Base-by-base conservation (phyloP, 2,797 vertebrate genomes). In the Gambelia wislizenii region DNA sequence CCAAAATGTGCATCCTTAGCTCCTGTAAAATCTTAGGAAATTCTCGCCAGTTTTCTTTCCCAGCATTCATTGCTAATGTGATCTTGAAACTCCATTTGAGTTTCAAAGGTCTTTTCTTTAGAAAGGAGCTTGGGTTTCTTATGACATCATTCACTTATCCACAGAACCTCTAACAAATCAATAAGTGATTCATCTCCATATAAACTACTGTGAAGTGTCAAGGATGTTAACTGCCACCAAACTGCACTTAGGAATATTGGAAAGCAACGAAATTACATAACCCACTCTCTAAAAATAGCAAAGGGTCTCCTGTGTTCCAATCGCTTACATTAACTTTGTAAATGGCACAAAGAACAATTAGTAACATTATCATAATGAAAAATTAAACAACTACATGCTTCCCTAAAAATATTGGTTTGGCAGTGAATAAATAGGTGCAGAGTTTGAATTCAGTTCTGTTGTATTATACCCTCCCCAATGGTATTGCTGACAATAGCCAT, bases 181-280 rank as follows among this genome's bases (percentile, higher is more conserved):
- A 90, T 92, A 86, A 82, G 83, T 93, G 75, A 90, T 67, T 87
- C 74, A 94, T 69, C 91, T 93, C 89, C 87, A 56, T 79, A 83
- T 93, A 92, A 87, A 92, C 83, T 80, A 83, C 67, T 70, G 33
- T 76, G 85, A 94, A 90, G 44, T 80, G 72, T 87, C 89, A 89
- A 95, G 94, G 92, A 94, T 93, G 92, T 91, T 94, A 78, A 93
- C 91, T 93, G 92, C 91, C 95, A 95, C 91, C 84, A 76, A 88
- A 88, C 87, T 93, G 83, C 92, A 85, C 92, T 92, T 91, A 92
- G 93, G 88, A 93, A 92, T 95, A 95, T 30, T 89, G 87, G 84
- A 94, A 64, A 79, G 85, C 79, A 1, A 81, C 86, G 91, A 0
- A 30, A 94, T 96, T 96, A 92, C 89, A 88, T 95, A 95, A 95